Evolutionary conservation across 2,797 vertebrate species (phyloP), one percentile per base, ranked within the genome.

Genomic region (Mycteria americana): DNA sequence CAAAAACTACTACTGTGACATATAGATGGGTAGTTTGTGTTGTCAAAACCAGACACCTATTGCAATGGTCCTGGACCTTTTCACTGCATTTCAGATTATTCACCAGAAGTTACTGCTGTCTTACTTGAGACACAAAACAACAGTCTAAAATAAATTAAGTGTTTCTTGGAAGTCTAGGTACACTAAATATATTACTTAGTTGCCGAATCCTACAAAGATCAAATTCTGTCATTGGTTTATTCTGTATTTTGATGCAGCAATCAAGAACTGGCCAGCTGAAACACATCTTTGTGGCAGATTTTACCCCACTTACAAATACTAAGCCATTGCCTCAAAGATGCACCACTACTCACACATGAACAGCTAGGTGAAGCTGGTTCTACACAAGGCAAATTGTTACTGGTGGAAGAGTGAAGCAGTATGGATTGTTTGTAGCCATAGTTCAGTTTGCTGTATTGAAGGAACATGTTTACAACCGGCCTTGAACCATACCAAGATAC

Each of bases 1-100:
- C 18, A 15, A 68, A 62, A 95, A 62, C n/a, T 33, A 8, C 48
- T 77, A 21, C 33, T 24, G 30, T 59, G 64, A 43, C 24, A 83
- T 19, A 59, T 0, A 0, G 17, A 18, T 30, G 12, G 68, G 7
- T 0, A 2, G 35, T 10, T 82, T 23, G 25, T 9, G 82, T 48
- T 43, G 53, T 65, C 43, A 83, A 46, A 21, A 73, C 10, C 2
- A 53, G 14, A 89, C 7, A 62, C 4, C 13, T 62, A 72, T n/a
- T 51, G 35, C 1, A 0, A 45, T 17, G 16, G 17, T 33, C 21
- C 67, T 72, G 35, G 39, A 78, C 7, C 57, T n/a, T 64, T 56
- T 24, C 46, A 69, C 5, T n/a, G 28, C 17, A 33, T 76, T 88
- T 85, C 31, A 51, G 12, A 41, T 30, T 39, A 64, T 27, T 35